Evolutionary conservation across 2,888 invertebrate genomes (phyloP), one percentile per base, ranked within the genome.

Genomic region (Ennomos erosarius): DNA sequence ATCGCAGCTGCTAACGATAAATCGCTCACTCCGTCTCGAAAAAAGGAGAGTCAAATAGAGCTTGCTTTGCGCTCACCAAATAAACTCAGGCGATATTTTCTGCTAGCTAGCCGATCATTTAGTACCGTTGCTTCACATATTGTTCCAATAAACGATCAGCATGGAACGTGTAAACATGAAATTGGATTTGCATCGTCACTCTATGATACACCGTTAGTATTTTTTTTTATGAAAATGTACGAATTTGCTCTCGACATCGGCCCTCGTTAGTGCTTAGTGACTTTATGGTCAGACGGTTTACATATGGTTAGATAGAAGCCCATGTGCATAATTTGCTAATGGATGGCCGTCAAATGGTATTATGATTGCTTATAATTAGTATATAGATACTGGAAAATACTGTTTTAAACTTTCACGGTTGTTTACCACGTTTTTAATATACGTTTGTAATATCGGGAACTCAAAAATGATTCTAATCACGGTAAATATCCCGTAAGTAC

Each of bases 21-120:
- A 84, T 85, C 82, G 74, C 73, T 84, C 81, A 79, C 72, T 74
- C 70, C 70, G 74, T 74, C 69, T 74, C 73, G 72, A 72, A 81
- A 83, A 82, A 82, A 78, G 65, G 64, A 65, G 60, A 59, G 70
- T 64, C 63, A 64, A 75, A 74, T 72, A 71, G 68, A 76, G 76
- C 70, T 73, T 75, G 76, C 75, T 73, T 63, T 61, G 67, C 75
- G 74, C 79, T 81, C 74, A 72, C 74, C 79, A 81, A 81, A 81
- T 80, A 79, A 73, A 75, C 76, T 69, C 70, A 64, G 66, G 70
- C 62, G 74, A 75, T 71, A 69, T 69, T 71, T 68, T 69, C 72
- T 68, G 71, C 73, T 70, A 76, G 71, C 73, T 70, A 76, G 77
- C 75, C 75, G 73, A 78, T 79, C 79, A 78, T 75, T 79, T 79